Evolutionary conservation across 1,140 invertebrate species (phyloP).

Genomic region (Maconellicoccus hirsutus): DNA sequence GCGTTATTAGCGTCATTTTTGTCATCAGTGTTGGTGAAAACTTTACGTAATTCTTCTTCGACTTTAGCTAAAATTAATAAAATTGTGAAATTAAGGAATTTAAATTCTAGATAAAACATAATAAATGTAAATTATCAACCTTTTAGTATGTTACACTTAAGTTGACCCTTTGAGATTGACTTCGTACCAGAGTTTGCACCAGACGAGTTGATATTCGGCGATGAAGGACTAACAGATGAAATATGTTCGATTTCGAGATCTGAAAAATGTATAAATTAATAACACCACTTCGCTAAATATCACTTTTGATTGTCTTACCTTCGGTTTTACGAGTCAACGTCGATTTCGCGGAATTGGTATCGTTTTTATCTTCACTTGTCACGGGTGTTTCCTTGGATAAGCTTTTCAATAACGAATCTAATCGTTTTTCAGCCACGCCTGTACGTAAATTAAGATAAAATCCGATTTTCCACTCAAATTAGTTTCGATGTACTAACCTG

Average conservation of each 20-base stretch:
- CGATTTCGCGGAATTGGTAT: slow-evolving; percentile 30
- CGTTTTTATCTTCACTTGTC: slow-evolving; percentile 29
- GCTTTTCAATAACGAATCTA: slow-evolving; percentile 50
- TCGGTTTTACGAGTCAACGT: slow-evolving; percentile 29
- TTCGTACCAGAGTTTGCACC: slow-evolving; percentile 47
- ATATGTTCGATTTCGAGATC: slow-evolving; percentile 10
- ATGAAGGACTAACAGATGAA: background rate
- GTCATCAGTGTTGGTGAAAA: slow-evolving; percentile 28
- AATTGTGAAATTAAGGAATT: background rate
- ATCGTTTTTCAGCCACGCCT: slow-evolving; percentile 39
- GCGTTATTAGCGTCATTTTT: slow-evolving; percentile 31
- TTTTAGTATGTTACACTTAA: slow-evolving; percentile 91
- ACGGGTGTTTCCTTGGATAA: slow-evolving; percentile 42
- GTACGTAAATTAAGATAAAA: slow-evolving; percentile 13
- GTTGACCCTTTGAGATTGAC: slow-evolving; percentile 67
- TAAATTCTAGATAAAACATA: background rate
- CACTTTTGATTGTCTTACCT: slow-evolving; percentile 24
- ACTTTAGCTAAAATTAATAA: background rate
- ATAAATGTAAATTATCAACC: slow-evolving; percentile 39
- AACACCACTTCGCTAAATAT: too few relatives aligned
- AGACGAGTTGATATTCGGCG: slow-evolving; percentile 46
- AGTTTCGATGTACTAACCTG: background rate
- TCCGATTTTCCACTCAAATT: background rate
- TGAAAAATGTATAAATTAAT: too few relatives aligned
- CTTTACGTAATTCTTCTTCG: background rate